A percentile compares a stretch with the other conserved stretches of the same genome.
These are phyloP conservation scores for Ctenopoma multispine DNA, from an alignment of 2,797 vertebrate genomes.

Conservation along the genomic window DNA sequence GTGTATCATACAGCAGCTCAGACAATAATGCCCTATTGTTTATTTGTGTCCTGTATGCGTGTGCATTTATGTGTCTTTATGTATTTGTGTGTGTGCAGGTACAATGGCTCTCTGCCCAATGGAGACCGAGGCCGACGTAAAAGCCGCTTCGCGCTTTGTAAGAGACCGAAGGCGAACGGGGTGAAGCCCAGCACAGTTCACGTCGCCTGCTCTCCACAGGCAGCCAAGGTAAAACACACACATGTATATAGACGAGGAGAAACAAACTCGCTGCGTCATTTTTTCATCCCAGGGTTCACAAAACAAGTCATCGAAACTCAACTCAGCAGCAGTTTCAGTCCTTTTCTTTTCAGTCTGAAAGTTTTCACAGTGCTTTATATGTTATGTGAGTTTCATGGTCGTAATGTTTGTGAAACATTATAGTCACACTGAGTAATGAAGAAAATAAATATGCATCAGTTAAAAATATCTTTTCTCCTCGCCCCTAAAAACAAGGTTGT, in stretches of 20 bases:
- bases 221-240: conserved; percentile 91
- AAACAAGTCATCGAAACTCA: not conserved
- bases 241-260: conserved; percentile 20
- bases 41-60: conserved; percentile 29
- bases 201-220: conserved; percentile 96
- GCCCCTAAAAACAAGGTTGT: rapidly evolving
- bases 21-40: conserved; percentile 66
- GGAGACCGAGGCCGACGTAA: conserved; percentile 97
- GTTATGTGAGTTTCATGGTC: not conserved
- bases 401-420: not conserved
- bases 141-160: conserved; percentile 97
- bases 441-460: not conserved
- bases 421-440: not conserved
- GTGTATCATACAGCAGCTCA: conserved; percentile 48
- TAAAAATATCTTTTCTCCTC: not conserved
- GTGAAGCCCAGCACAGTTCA: conserved; percentile 99
- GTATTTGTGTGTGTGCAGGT: conserved; percentile 81
- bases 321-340: conserved; percentile 10
- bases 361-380: not conserved
- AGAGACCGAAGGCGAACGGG: conserved; percentile 96
- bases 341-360: not conserved
- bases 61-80: conserved; percentile 20
- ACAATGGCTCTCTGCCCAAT: conserved; percentile 99
- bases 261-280: not conserved
- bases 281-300: conserved; percentile 11